Percentiles rank a stretch among this genome's conserved stretches.
Conservation (phyloP, 1,140 invertebrate genomes). For the Drosophila kurseongensis region DNA sequence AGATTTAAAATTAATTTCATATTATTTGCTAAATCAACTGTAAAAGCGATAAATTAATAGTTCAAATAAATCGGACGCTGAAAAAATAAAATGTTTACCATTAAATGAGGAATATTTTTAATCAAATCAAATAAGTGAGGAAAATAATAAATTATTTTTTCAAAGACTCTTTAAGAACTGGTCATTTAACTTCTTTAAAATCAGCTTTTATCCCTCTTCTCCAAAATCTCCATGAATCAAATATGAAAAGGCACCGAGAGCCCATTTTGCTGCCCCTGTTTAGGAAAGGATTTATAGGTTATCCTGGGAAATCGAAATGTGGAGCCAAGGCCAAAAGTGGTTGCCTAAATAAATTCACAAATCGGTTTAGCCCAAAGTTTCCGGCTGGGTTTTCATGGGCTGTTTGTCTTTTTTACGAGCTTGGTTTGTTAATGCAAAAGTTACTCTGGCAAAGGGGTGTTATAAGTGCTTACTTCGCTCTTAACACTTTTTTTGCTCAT, state of each 20-base stretch:
- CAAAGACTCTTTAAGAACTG: constrained; percentile 2
- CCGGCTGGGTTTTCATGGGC: constrained; percentile 30
- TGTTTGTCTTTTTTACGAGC: constrained; percentile 71
- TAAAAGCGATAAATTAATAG: constrained; percentile 78
- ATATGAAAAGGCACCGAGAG: constrained; percentile 14
- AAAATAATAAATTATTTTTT: not conserved
- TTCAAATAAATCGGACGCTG: constrained; percentile 44
- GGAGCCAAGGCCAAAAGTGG: constrained; percentile 27
- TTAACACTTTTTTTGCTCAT: not conserved
- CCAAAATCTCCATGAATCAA: constrained; percentile 16
- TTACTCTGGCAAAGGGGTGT: constrained; percentile 55
- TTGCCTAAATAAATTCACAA: constrained; percentile 63
- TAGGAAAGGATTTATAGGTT: constrained; percentile 45
- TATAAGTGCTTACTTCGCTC: constrained; percentile 27
- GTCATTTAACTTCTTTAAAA: not conserved
- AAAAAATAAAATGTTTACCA: constrained; percentile 1
- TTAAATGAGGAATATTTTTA: constrained; percentile 5
- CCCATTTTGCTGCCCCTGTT: constrained; percentile 10
- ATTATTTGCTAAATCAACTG: constrained; percentile 73
- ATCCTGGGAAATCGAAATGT: constrained; percentile 49
- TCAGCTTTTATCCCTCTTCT: not conserved
- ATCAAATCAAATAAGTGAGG: not conserved
- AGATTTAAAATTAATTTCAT: constrained; percentile 73
- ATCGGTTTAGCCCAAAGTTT: constrained; percentile 62
- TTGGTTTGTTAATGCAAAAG: constrained; percentile 65